Base-by-base conservation (phyloP, 1,140 invertebrate genomes). In the Mercenaria mercenaria region DNA sequence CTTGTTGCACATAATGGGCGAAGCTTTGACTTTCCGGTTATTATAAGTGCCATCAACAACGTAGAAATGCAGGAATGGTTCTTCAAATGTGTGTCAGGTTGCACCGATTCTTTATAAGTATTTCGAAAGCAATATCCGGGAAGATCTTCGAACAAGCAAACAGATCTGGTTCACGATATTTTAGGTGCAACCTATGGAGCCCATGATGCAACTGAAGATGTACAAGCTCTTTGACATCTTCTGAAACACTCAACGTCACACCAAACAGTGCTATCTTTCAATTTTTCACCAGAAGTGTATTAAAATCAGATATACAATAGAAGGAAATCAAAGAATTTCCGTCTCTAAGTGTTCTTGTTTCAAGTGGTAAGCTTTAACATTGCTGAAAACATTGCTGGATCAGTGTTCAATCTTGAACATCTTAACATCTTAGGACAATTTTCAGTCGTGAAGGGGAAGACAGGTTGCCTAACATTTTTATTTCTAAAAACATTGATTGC, bases 1-100 rank as follows among this genome's bases (percentile, higher is more conserved):
- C 29, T 91, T 4, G 56, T 91, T 34, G 90, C 80, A 0, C 90
- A 88, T n/a, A 91, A 91, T 84, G 90, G 85, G 13, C 29, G 80
- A 32, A 64, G 32, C 0, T 91, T 91, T 84, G 90, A 91, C 39
- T 91, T 91, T 39, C n/a, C n/a, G n/a, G n/a, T n/a, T n/a, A n/a
- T n/a, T n/a, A n/a, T n/a, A n/a, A n/a, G n/a, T n/a, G n/a, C n/a
- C n/a, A n/a, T n/a, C n/a, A n/a, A n/a, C n/a, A n/a, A n/a, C n/a
- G n/a, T 26, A 11, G 23, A 29, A 74, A 29, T 10, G 72, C 15
- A 39, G 43, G 50, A 76, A n/a, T 50, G 56, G 29, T 83, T 77
- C 8, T 50, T 26, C 8, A 26, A 61, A n/a, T 76, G 47, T 59
- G 0, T 69, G 29, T 72, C 32, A 43, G 59, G 59, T 8, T 83